Evolutionary conservation across 2,113 vertebrate species (phyloP), one percentile per base, ranked within the genome.

Genomic region (Vulpes vulpes): DNA sequence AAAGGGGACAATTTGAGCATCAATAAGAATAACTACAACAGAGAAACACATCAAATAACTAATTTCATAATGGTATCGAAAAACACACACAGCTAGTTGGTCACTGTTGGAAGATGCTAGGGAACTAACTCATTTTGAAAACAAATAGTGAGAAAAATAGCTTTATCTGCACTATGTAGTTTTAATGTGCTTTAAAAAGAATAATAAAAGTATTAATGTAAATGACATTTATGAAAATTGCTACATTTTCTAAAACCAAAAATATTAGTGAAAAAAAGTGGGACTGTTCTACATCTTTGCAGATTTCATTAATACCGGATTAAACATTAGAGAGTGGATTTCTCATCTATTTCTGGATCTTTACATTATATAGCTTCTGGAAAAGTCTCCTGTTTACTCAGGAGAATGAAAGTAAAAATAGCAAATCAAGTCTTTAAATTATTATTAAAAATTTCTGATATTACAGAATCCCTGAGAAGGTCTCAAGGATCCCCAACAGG

Each of bases 101-200:
- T 82, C 30, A 74, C 11, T n/a, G 19, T 17, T 64, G 22, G 16
- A 73, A 71, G 43, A 91, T 55, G 12, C 12, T n/a, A 55, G 14
- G 17, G 11, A 93, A 79, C 32, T 64, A 91, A 91, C 35, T 43
- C 86, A 79, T 84, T 94, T 35, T 91, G 20, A 82, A 86, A 89
- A 95, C 23, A 51, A 74, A 91, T 67, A 74, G 0, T 73, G 49
- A 91, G 35, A 11, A 64, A 96, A 90, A 74, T n/a, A 32, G n/a
- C 23, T 73, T 65, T 95, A 69, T 83, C 14, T 38, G 10, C 14
- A 71, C 53, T 49, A 11, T 43, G 30, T 8, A 76, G 35, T 65
- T 95, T 53, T 97, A 84, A 64, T 92, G 32, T 62, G 84, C 35
- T 83, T 74, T 62, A 55, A 57, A 87, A 78, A 89, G 3, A 55